These are phyloP conservation scores for Cataglyphis livida DNA, from an alignment of 2,888 invertebrate genomes.

Conservation along the genomic window DNA sequence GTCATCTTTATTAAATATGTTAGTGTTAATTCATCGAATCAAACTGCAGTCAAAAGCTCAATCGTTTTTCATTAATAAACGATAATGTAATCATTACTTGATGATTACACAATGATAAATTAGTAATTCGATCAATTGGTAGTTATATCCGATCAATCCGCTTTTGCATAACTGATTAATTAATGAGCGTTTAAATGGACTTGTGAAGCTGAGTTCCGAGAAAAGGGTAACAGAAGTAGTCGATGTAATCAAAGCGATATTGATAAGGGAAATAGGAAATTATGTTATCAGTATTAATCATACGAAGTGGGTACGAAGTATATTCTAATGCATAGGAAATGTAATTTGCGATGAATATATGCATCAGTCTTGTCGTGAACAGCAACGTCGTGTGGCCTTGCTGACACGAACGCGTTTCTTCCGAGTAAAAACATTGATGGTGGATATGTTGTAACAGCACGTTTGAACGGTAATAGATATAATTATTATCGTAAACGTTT, in stretches of 20 bases:
- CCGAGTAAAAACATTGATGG: conserved; percentile 26
- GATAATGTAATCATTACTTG: neutral
- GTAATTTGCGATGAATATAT: conserved; percentile 46
- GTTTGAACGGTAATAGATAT: neutral
- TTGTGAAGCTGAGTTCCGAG: neutral
- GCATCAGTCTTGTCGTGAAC: conserved; percentile 25
- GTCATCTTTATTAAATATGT: conserved; percentile 8
- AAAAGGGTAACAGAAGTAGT: neutral
- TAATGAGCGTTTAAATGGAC: neutral
- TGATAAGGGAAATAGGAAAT: conserved; percentile 6
- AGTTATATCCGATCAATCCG: neutral
- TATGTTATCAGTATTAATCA: conserved; percentile 33
- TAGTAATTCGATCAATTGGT: conserved; percentile 18
- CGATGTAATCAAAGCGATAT: neutral
- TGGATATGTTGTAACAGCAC: conserved; percentile 18
- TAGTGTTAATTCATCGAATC: conserved; percentile 10
- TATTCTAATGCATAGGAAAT: conserved; percentile 44
- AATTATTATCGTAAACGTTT: neutral
- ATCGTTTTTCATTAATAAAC: conserved; percentile 20
- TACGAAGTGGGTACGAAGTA: neutral
- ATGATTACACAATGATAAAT: conserved; percentile 12
- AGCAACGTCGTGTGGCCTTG: conserved; percentile 1
- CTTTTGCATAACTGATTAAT: neutral
- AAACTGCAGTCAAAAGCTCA: neutral
- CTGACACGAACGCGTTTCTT: neutral